Evolutionary conservation across 2,113 vertebrate species (phyloP), one percentile per base, ranked within the genome.

Genomic region (Gracilinanus agilis): DNA sequence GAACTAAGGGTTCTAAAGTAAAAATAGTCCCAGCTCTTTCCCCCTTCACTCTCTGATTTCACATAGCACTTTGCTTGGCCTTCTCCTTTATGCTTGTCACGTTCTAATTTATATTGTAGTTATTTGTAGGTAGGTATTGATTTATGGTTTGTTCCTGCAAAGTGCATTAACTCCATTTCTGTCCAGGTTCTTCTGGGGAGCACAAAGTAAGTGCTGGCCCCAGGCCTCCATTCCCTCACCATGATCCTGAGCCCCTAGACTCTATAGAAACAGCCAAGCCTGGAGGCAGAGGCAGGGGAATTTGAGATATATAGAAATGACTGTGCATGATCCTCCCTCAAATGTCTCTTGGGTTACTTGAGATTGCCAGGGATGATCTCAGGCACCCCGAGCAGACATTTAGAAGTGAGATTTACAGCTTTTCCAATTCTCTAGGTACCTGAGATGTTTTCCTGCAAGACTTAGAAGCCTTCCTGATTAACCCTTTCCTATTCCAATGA

Each of bases 181-280:
- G 6, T 16, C 16, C 19, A 8, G 67, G 2, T 6, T 40, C n/a
- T 83, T 13, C 34, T 40, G 67, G 67, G 16, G 67, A 40, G 67
- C 16, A n/a, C 34, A 23, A 40, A 83, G 67, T n/a, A n/a, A 83
- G 67, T n/a, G 67, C 10, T 49, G 58, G 44, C 34, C 44, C 53
- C 25, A 27, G 25, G 34, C 24, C 90, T 2, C 29, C 44, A 23
- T 61, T 67, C 27, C 34, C 6, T 49, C 23, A 34, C 54, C 12
- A 53, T 2, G 2, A 16, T 56, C 58, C 8, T 8, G 58, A 67
- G 25, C 21, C 88, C 12, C 3, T 24, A 0, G 0, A 24, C 44
- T 25, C 40, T 27, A 53, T 0, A 0, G 1, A 44, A 56, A 12
- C 44, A 11, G 55, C 67, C 24, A 24, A 13, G 0, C 24, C 53